Percentiles rank a stretch among this genome's conserved stretches.
These are phyloP conservation scores for Theonella swinhoei DNA, from an alignment of 37 sponge, comb jelly and placozoan species.

Conservation along the genomic window DNA sequence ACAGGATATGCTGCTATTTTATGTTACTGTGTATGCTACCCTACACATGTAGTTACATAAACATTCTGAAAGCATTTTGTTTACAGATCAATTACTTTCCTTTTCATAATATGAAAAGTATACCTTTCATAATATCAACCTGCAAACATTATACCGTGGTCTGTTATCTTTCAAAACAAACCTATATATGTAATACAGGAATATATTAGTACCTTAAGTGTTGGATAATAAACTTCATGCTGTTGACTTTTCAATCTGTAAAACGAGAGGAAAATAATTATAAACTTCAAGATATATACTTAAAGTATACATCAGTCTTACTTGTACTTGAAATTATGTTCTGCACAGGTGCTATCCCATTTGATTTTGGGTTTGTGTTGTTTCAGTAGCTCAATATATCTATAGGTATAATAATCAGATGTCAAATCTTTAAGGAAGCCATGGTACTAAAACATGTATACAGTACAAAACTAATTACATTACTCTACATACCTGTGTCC, in stretches of 20 bases:
- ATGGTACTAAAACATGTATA: background rate
- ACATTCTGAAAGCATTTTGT: no score
- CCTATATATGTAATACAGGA: no score
- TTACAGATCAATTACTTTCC: no score
- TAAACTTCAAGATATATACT: background rate
- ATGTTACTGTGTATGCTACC: background rate
- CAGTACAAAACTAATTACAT: background rate
- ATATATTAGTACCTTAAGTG: constrained; percentile 86
- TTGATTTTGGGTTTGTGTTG: constrained; percentile 87
- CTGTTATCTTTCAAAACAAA: no score
- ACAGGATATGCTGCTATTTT: background rate
- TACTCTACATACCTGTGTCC: constrained; percentile 43
- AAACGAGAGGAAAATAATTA: background rate
- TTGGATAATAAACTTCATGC: constrained; percentile 83
- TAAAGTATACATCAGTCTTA: constrained; percentile 2
- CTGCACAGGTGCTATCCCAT: constrained; percentile 90
- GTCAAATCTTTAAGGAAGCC: background rate
- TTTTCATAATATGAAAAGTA: no score
- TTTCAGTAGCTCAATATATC: constrained; percentile 83
- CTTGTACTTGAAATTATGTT: constrained; percentile 90
- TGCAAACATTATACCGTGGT: no score
- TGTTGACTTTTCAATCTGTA: constrained; percentile 1
- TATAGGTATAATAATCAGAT: background rate
- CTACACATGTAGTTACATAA: background rate
- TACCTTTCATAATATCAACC: no score